Percentiles rank a stretch among this genome's conserved stretches.
phyloP scores from a whole-genome alignment of 2,797 vertebrate species.

The Novumbra hubbsi region DNA sequence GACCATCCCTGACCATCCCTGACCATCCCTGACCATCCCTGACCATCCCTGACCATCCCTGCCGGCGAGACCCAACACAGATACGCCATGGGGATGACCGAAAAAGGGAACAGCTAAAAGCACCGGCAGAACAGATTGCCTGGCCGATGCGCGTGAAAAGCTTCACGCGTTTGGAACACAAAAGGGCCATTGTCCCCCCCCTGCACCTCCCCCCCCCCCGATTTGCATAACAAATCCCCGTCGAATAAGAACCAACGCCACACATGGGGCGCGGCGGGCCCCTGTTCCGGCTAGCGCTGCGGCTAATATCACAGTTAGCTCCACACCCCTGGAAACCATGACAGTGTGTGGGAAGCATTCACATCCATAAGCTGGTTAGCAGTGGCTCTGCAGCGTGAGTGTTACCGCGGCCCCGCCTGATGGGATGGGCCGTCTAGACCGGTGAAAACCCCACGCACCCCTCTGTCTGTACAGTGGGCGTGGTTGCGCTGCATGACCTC shows the following conservation, averaged over 20 bases:
- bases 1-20: too few species aligned
- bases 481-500: constrained; percentile 43
- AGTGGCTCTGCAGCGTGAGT: constrained; percentile 3
- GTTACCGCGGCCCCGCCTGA: constrained; percentile 13
- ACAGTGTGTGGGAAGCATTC: constrained; percentile 27
- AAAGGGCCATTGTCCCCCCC: constrained; percentile 16
- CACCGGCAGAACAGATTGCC: neutral
- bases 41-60: too few species aligned
- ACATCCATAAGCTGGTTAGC: constrained; percentile 16
- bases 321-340: constrained; percentile 24
- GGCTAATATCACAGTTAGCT: constrained; percentile 29
- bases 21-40: too few species aligned
- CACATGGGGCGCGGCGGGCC: constrained; percentile 17
- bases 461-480: neutral
- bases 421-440: constrained; percentile 33
- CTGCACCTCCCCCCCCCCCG: constrained; percentile 5
- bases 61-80: neutral
- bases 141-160: constrained; percentile 7
- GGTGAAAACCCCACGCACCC: constrained; percentile 20
- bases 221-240: constrained; percentile 45
- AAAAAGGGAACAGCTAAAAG: constrained; percentile 5
- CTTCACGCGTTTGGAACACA: constrained; percentile 19
- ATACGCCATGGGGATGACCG: neutral
- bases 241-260: constrained; percentile 28
- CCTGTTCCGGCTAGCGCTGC: constrained; percentile 1